These are phyloP conservation scores for Sitta europaea DNA, from an alignment of 2,113 vertebrate genomes.

Conservation along the genomic window DNA sequence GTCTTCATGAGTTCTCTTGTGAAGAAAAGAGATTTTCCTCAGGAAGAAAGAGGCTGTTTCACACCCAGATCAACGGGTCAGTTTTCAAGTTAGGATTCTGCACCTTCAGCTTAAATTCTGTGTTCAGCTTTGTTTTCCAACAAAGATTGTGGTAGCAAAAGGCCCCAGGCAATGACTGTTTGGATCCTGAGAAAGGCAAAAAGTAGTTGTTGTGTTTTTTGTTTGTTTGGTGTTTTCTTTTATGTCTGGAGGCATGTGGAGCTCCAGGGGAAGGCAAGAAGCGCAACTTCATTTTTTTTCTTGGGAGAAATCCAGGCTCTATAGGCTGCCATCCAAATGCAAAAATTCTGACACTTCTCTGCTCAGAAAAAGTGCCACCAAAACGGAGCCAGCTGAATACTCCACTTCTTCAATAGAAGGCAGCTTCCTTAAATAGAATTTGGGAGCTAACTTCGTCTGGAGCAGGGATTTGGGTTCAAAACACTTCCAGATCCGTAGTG, in stretches of 20 bases:
- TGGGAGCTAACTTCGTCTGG: conserved; percentile 50
- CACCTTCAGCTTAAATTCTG: neutral
- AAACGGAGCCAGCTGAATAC: conserved; percentile 35
- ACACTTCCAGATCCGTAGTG: neutral
- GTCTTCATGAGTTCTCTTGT: neutral
- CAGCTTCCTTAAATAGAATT: conserved; percentile 45
- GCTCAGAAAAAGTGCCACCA: conserved; percentile 49
- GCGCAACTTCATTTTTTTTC: neutral
- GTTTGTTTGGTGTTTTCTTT: conserved; percentile 40
- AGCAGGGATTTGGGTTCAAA: conserved; percentile 29
- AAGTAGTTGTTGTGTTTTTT: conserved; percentile 29
- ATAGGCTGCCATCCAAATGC: conserved; percentile 62
- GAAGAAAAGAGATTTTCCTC: neutral
- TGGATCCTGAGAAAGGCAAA: conserved; percentile 15
- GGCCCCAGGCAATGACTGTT: conserved; percentile 22
- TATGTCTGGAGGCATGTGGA: conserved; percentile 55
- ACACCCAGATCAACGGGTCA: neutral
- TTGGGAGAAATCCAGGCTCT: conserved; percentile 57
- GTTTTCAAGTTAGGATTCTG: neutral
- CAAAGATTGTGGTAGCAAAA: conserved; percentile 14
- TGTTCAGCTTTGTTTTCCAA: conserved; percentile 3
- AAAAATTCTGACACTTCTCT: conserved; percentile 41
- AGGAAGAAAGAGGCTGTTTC: neutral
- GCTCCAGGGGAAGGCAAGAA: conserved; percentile 54
- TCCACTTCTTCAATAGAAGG: conserved; percentile 36